Base-by-base conservation (phyloP, 1,140 invertebrate species). In the Zaprionus inermis region DNA sequence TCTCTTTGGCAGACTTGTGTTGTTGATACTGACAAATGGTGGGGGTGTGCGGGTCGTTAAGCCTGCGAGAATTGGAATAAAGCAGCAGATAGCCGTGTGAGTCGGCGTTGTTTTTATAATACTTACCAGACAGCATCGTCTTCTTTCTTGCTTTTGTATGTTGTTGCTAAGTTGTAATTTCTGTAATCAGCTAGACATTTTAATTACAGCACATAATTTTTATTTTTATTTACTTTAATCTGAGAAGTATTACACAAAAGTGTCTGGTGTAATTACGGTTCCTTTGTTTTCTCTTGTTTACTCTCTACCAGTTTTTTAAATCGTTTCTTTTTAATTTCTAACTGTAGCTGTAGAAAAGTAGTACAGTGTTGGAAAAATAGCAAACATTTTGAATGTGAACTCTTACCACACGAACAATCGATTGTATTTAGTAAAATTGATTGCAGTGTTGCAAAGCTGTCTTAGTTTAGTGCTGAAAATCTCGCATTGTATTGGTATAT, bases 181-280 rank as follows among this genome's bases (percentile, higher is more conserved):
- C 56, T 75, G 65, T 77, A 75, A 80, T 80, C 78, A 78, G 78
- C 76, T 63, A 80, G 78, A 80, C 76, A 68, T 64, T 78, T 81
- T 81, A 46, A 81, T 78, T 67, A 72, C 75, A 71, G 44, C 36
- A 61, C 44, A 69, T 61, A 56, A 57, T 57, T 20, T 65, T 73
- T 65, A 70, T 20, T 65, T 73, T 65, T 66, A 46, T 41, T 51
- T 54, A 75, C 57, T 69, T 20, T 49, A 65, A 65, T 51, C 52
- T 11, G 22, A 36, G 30, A 65, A 22, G 46, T 56, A 56, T 66
- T 49, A 14, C 10, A 20, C 30, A 36, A 66, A 49, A 55, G 28
- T 36, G 18, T 41, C 52, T 24, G 36, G 22, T 73, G 56, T 2
- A 61, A 38, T 63, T 14, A 6, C 12, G 12, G 5, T 49, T 22